A percentile compares a stretch with the other conserved stretches of the same genome.
Conservation (phyloP, 2,797 vertebrate genomes). For the Liasis olivaceus region DNA sequence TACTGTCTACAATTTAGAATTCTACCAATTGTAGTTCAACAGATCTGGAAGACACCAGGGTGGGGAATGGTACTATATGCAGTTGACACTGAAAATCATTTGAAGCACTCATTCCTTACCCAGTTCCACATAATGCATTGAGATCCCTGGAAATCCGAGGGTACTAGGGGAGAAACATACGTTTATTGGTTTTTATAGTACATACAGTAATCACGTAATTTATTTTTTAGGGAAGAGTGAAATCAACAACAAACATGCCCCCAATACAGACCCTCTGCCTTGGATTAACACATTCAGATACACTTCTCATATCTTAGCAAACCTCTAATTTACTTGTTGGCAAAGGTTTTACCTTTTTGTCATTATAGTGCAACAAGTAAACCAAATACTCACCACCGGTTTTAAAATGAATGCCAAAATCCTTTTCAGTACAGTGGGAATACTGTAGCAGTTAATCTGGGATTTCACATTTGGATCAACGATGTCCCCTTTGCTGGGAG, state of each 20-base stretch:
- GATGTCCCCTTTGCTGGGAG: conserved; percentile 72
- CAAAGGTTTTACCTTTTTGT: not conserved
- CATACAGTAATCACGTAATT: not conserved
- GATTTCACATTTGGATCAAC: conserved; percentile 71
- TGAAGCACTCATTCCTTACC: conserved; percentile 18
- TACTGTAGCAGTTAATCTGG: conserved; percentile 56
- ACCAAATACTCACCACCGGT: conserved; percentile 77
- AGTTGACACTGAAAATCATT: not conserved
- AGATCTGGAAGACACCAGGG: not conserved
- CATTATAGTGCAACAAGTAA: not conserved
- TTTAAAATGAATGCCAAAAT: conserved; percentile 72
- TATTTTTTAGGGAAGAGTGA: not conserved
- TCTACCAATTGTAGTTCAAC: not conserved
- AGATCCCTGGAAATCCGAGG: conserved; percentile 36
- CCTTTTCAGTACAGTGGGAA: conserved; percentile 77
- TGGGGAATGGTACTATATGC: not conserved
- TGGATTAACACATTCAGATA: not conserved
- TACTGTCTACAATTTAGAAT: not conserved
- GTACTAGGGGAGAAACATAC: conserved; percentile 13
- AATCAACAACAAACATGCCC: not conserved
- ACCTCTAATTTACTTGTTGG: not conserved
- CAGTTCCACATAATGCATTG: conserved; percentile 29
- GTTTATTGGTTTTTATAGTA: not conserved
- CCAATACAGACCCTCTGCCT: not conserved
- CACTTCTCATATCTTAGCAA: not conserved